These are phyloP conservation scores for Notamacropus eugenii DNA, from an alignment of 2,797 vertebrate species.

Conservation along the genomic window DNA sequence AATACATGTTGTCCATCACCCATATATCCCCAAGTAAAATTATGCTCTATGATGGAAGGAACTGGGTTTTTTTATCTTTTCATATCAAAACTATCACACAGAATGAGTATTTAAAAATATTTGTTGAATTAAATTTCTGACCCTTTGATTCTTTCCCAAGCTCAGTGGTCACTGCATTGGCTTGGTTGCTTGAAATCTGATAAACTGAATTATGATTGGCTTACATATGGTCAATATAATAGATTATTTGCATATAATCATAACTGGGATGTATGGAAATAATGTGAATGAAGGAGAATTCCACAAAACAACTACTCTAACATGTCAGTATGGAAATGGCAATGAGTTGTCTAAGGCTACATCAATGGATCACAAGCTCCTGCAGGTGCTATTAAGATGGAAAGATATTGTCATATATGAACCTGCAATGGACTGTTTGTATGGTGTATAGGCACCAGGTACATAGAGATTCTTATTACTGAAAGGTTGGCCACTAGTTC, in stretches of 20 bases:
- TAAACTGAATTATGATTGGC: background rate
- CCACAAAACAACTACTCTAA: background rate
- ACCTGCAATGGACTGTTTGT: background rate
- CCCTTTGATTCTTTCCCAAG: background rate
- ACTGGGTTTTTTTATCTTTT: background rate
- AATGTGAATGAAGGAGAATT: background rate
- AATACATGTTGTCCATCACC: background rate
- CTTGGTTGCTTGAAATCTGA: background rate
- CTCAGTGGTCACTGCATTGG: background rate
- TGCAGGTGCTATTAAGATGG: background rate
- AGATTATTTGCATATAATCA: background rate
- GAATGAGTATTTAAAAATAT: background rate
- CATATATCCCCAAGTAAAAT: background rate
- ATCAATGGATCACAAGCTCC: background rate
- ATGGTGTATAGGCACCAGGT: background rate
- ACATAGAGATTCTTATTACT: background rate
- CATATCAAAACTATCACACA: background rate
- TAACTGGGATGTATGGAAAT: background rate
- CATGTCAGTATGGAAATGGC: background rate
- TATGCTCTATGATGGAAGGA: background rate
- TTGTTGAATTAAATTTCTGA: background rate
- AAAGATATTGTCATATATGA: background rate
- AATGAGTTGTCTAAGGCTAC: background rate
- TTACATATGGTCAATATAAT: background rate
- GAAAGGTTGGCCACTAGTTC: background rate